Evolutionary conservation across 2,113 vertebrate genomes (phyloP), one percentile per base, ranked within the genome.

Genomic region (Camelus bactrianus): DNA sequence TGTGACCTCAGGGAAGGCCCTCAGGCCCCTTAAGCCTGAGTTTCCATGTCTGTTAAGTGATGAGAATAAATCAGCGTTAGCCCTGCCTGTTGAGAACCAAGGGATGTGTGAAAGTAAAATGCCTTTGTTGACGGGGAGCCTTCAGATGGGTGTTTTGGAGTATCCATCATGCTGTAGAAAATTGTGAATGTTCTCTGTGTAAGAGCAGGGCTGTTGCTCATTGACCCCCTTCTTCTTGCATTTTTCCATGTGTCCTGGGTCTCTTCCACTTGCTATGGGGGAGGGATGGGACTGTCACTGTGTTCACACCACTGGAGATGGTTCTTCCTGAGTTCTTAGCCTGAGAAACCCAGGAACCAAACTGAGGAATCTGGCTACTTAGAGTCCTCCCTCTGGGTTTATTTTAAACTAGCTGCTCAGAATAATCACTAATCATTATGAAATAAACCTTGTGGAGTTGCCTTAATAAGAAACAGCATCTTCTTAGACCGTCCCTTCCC

Each of bases 181-280:
- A 13, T 70, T 3, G 32, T 8, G 19, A n/a, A 35, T 9, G 30
- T 7, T 11, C 56, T 62, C 58, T 1, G 0, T 1, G 0, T 20
- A 5, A 7, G 46, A 65, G 20, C 0, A 38, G 58, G 16, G n/a
- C 15, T 0, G 0, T n/a, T 8, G 0, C 26, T 79, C 8, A 8
- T 8, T n/a, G 52, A 4, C 16, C 70, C 54, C 26, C 0, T 67
- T 30, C 42, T 73, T 6, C 42, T 12, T 50, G 72, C 24, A 2
- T 3, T 24, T 52, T 4, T 52, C 12, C 13, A 3, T 7, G 19
- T 1, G 0, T 64, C 48, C 24, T 64, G 42, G 30, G 56, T 81
- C 42, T 35, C 26, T 75, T 72, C 8, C 30, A 16, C 54, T 24
- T n/a, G 14, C 17, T 46, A 3, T 0, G 3, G 48, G 9, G 5